Evolutionary conservation across 2,888 invertebrate genomes (phyloP), one percentile per base, ranked within the genome.

Genomic region (Pristionchus maxplancki): DNA sequence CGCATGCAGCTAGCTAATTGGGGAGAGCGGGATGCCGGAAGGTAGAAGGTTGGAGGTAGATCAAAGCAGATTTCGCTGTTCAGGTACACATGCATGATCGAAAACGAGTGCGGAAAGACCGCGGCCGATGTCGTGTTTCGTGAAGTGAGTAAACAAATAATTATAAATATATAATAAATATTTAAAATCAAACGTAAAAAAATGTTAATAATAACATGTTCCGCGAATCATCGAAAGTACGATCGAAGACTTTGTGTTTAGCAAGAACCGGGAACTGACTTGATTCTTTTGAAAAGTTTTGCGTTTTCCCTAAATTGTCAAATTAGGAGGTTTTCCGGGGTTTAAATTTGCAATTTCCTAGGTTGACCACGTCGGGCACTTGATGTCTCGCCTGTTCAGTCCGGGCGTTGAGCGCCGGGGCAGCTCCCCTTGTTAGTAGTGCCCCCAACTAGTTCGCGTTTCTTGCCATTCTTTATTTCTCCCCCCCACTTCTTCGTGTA

Each of bases 381-480:
- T 87, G 74, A 87, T 87, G 87, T 87, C 87, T 11, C 87, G 87
- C 53, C 87, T 87, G 64, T 87, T 87, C 87, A 78, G 78, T 53
- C 87, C 74, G 2, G 58, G 20, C 1, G 62, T 78, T 15, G 87
- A 87, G 44, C 87, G 87, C 15, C 40, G 87, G 9, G 87, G 87
- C 34, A 87, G 87, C 34, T 87, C 87, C n/a, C 87, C 87, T 86
- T 86, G 84, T 40, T 84, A 62, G 62, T 20, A 48, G 58, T 3
- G 5, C 84, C 50, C 8, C 2, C 24, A 31, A 40, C 34, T 67
- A 31, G 31, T 31, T 67, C n/a, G 17, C 40, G 34, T 40, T 40
- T 15, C 34, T 74, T 74, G 24, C 17, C 40, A 44, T 40, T 44
- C 44, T 13, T 31, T 2, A 2, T 82, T 53, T 34, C 40, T 40